Evolutionary conservation across 2,888 invertebrate genomes (phyloP).

Genomic region (Pyrrhosoma nymphula): DNA sequence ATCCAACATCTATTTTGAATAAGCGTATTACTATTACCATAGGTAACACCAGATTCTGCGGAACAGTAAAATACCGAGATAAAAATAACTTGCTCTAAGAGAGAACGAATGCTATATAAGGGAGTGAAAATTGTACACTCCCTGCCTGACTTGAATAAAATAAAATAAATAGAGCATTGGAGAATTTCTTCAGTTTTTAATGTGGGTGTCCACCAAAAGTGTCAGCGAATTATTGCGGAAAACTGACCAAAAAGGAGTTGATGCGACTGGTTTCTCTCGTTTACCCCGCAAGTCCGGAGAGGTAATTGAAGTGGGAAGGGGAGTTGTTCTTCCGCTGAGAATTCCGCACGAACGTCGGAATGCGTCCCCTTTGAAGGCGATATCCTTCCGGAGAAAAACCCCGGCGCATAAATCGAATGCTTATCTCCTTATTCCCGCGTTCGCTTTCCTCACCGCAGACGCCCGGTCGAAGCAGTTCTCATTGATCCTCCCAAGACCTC

Average conservation of each 20-base stretch:
- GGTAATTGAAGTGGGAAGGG: neutral
- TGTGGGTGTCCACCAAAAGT: neutral
- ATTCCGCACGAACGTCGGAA: neutral
- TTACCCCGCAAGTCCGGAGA: neutral
- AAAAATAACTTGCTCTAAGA: too few relatives aligned
- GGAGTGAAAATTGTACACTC: too few relatives aligned
- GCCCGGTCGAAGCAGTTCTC: conserved; percentile 19
- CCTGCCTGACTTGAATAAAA: neutral
- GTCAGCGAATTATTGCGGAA: neutral
- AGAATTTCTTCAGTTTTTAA: neutral
- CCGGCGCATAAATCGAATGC: conserved; percentile 45
- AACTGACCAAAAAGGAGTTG: neutral
- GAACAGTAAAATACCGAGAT: too few relatives aligned
- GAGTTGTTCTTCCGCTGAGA: neutral
- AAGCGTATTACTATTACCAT: too few relatives aligned
- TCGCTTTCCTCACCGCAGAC: conserved; percentile 34
- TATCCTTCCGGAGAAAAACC: neutral
- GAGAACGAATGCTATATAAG: too few relatives aligned
- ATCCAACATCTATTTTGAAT: too few relatives aligned
- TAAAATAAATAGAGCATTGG: neutral
- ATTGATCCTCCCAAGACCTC: conserved; percentile 69
- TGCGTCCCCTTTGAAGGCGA: neutral
- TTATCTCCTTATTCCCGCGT: conserved; percentile 57
- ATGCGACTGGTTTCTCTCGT: neutral
- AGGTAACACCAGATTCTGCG: too few relatives aligned